Evolutionary conservation across 2,797 vertebrate species (phyloP), one percentile per base, ranked within the genome.

Genomic region (Chaetodon trifasciatus): DNA sequence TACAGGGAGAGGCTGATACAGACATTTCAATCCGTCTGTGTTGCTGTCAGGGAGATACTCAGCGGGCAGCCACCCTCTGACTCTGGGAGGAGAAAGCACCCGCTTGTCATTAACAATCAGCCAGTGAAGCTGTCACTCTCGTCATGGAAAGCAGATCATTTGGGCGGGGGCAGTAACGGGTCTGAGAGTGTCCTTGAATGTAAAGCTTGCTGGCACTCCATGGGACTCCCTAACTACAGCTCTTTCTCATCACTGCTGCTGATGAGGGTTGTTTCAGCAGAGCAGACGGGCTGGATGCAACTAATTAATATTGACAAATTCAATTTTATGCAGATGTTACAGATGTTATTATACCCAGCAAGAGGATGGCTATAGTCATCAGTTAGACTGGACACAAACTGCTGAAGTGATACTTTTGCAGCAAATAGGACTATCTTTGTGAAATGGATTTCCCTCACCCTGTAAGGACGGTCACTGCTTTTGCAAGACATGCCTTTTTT

Each of bases 101-200:
- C 53, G 35, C 80, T 76, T 92, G 93, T 91, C 93, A 89, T 86
- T 76, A 90, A 84, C 88, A 81, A 90, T 93, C 91, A 92, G 82
- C 77, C 76, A 58, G 71, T 62, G 64, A 73, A 88, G 81, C 79
- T 89, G 90, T 91, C 91, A 87, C 65, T 82, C 82, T 85, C 81
- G 68, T 78, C 70, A 42, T 70, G 71, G 74, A 86, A 60, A 67
- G 67, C 58, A 79, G 78, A 84, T 88, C 15, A 89, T 91, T 81
- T 83, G 50, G 74, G 78, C 65, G 62, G 39, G 82, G 66, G 60
- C 55, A 79, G 67, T 65, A 66, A 52, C 52, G 37, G 60, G 50
- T 56, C 69, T 50, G 64, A 62, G 53, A 56, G 65, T 77, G 86
- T 81, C 83, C 89, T 90, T 93, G 84, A 86, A 86, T 46, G 4